These are phyloP conservation scores for Alfaro cultratus DNA, from an alignment of 2,797 vertebrate genomes.

Conservation along the genomic window DNA sequence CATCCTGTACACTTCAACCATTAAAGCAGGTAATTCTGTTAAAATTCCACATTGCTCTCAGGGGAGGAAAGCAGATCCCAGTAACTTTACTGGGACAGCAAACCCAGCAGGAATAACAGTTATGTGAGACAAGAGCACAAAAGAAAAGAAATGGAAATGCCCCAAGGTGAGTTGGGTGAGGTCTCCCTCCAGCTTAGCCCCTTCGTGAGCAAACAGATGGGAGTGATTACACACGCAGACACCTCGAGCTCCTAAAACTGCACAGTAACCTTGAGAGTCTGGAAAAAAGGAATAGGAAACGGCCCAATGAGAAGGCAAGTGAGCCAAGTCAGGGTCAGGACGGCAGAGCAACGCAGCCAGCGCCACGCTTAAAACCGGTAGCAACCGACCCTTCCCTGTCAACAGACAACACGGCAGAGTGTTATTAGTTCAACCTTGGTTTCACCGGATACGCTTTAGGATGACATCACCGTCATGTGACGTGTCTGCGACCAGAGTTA, in stretches of 20 bases:
- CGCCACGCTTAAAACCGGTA: slow-evolving; percentile 53
- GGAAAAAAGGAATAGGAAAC: slow-evolving; percentile 65
- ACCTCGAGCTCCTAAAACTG: slow-evolving; percentile 40
- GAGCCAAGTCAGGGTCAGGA: slow-evolving; percentile 43
- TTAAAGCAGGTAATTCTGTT: slow-evolving; percentile 62
- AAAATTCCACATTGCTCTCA: slow-evolving; percentile 57
- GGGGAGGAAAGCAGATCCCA: slow-evolving; percentile 41
- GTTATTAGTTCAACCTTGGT: slow-evolving; percentile 26
- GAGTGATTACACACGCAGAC: slow-evolving; percentile 51
- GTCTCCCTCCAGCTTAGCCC: slow-evolving; percentile 45
- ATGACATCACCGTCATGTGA: slow-evolving; percentile 68
- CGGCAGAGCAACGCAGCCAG: slow-evolving; percentile 38
- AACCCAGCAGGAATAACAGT: slow-evolving; percentile 65
- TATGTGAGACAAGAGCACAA: slow-evolving; percentile 54
- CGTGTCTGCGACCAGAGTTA: slow-evolving; percentile 29
- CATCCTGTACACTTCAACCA: slow-evolving; percentile 62
- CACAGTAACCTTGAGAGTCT: slow-evolving; percentile 62
- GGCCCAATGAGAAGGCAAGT: slow-evolving; percentile 62
- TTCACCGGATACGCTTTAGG: slow-evolving; percentile 36
- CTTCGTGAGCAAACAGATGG: slow-evolving; percentile 48
- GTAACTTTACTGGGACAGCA: slow-evolving; percentile 50
- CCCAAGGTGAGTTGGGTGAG: slow-evolving; percentile 59
- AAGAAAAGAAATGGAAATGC: slow-evolving; percentile 78
- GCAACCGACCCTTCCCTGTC: slow-evolving; percentile 36
- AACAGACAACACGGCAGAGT: slow-evolving; percentile 28